Evolutionary conservation across 1,140 invertebrate genomes (phyloP).

Genomic region (Apocrypta bakeri): DNA sequence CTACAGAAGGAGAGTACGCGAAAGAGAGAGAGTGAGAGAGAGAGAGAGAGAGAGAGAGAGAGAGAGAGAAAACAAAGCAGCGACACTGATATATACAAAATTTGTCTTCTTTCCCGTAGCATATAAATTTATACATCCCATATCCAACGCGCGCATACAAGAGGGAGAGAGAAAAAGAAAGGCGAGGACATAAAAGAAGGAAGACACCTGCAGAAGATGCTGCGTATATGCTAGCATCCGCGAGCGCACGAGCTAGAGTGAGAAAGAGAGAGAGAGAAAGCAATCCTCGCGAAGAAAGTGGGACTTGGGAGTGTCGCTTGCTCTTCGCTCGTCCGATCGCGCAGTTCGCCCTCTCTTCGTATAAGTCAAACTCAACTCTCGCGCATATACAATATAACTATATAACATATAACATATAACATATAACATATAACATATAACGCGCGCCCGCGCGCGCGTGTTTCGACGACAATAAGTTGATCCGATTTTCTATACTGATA

Average conservation of each 20-base stretch:
- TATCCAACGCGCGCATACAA: background rate
- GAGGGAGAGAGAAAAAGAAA: background rate
- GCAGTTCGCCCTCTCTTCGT: constrained; percentile 14
- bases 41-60: background rate
- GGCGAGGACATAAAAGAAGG: background rate
- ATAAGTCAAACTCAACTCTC: background rate
- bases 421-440: too few relatives aligned
- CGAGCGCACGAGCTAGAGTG: background rate
- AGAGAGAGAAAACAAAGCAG: too few relatives aligned
- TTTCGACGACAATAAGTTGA: background rate
- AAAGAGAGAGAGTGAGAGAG: constrained; percentile 3
- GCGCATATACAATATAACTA: too few relatives aligned
- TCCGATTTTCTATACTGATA: background rate
- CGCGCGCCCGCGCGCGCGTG: background rate
- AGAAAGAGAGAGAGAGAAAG: constrained; percentile 12
- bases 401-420: too few relatives aligned
- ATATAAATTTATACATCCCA: background rate
- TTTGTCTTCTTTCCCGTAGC: background rate
- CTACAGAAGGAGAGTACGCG: background rate
- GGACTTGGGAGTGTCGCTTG: constrained; percentile 37
- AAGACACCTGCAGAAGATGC: background rate
- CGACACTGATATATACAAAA: background rate
- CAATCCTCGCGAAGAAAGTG: constrained; percentile 33
- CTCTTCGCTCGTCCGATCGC: constrained; percentile 23
- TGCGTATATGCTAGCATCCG: background rate